Evolutionary conservation across 2,797 vertebrate species (phyloP), one percentile per base, ranked within the genome.

Genomic region (Sebastes cheni): DNA sequence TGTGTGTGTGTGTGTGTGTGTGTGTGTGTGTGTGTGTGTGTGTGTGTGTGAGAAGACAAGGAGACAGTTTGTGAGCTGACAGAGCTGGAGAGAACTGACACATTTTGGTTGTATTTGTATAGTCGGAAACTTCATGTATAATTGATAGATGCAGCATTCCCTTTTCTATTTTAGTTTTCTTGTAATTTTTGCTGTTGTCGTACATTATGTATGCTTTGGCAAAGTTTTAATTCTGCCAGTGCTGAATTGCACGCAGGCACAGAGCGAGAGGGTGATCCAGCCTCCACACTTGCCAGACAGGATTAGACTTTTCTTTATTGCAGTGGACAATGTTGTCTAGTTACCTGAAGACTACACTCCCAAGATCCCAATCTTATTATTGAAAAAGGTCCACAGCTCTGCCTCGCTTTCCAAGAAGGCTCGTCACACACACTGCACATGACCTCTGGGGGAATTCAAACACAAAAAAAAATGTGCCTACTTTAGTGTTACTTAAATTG

Each of bases 271-370:
- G 3, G 25, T 20, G 39, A 79, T 75, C 29, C 22, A 52, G 36
- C 30, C 27, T 56, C 12, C 71, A 50, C 58, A 52, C 12, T 36
- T 55, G 54, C 59, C 69, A 69, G 46, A 46, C 22, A 75, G 42
- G 11, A 13, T 30, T 5, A 16, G 20, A 58, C 22, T 54, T 61
- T 58, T 67, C 20, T 69, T 73, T 67, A 83, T 72, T 83, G 22
- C 61, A 66, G 32, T 39, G 42, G 27, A 77, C 83, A 74, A 54
- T 80, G 69, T 72, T 61, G 29, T 81, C 46, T 67, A 29, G 75
- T 81, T 81, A 80, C 56, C 50, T 58, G 14, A 58, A 65, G 55
- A 69, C 62, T 11, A 11, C 22, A 52, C 55, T 50, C 65, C 65
- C 20, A 34, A 60, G 23, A 72, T 78, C 67, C 58, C 13, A 25